These are phyloP conservation scores for Albula goreensis DNA, from an alignment of 2,113 vertebrate genomes.

Conservation along the genomic window DNA sequence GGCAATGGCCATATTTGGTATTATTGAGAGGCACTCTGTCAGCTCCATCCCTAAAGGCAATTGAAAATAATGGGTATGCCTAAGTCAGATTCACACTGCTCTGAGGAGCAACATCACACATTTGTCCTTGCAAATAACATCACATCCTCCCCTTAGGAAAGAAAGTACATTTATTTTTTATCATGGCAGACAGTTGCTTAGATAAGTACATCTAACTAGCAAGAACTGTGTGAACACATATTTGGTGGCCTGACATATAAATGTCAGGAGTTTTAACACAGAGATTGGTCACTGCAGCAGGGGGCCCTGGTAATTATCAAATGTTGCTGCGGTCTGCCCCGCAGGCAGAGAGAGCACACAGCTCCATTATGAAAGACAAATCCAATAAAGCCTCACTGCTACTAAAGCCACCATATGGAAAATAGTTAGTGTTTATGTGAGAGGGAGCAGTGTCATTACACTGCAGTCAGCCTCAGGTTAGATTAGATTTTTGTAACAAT, in stretches of 20 bases:
- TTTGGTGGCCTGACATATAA: slow-evolving; percentile 58
- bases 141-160: not conserved
- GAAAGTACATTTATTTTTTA: slow-evolving; percentile 17
- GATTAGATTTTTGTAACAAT: slow-evolving; percentile 8
- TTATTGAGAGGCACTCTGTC: not conserved
- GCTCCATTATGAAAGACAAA: slow-evolving; percentile 72
- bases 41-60: not conserved
- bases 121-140: not conserved
- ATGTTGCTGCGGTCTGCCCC: slow-evolving; percentile 54
- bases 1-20: no score
- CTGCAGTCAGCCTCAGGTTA: slow-evolving; percentile 41
- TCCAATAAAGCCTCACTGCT: slow-evolving; percentile 63
- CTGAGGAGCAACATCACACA: not conserved
- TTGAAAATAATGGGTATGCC: not conserved
- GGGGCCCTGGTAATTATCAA: slow-evolving; percentile 61
- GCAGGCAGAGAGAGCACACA: slow-evolving; percentile 54
- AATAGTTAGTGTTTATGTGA: not conserved
- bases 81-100: not conserved
- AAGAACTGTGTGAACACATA: not conserved
- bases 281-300: slow-evolving; percentile 56
- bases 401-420: slow-evolving; percentile 13
- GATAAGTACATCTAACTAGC: not conserved
- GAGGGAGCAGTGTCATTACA: slow-evolving; percentile 48
- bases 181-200: slow-evolving; percentile 31
- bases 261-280: slow-evolving; percentile 74